Percentiles rank a stretch among this genome's conserved stretches.
These are phyloP conservation scores for Brachyhypopomus gauderio DNA, from an alignment of 2,113 vertebrate species.

Conservation along the genomic window DNA sequence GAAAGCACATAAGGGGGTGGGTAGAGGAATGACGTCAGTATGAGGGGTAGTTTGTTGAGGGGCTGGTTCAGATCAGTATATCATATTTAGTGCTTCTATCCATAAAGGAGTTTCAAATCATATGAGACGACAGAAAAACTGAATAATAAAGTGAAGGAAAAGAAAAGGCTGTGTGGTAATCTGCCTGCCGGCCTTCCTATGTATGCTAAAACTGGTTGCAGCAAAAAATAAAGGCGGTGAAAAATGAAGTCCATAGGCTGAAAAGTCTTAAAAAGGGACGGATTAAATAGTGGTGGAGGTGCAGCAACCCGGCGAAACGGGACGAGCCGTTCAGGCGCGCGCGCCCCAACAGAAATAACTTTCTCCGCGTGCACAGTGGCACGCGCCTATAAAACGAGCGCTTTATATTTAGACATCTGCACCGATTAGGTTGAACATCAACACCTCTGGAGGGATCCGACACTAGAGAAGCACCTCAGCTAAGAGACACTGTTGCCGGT, in stretches of 20 bases:
- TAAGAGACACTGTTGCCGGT: no score
- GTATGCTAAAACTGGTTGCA: no score
- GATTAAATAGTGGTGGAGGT: no score
- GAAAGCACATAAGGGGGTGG: background rate
- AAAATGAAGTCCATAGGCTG: background rate
- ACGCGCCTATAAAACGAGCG: slow-evolving; percentile 20
- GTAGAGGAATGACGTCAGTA: background rate
- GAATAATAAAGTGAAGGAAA: background rate
- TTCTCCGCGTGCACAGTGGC: background rate
- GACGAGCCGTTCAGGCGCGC: background rate
- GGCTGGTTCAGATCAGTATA: background rate
- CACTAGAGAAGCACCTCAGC: no score
- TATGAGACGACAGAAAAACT: background rate
- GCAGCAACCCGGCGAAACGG: no score
- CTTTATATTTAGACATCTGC: slow-evolving; percentile 66
- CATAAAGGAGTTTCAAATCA: background rate
- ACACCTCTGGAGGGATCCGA: background rate
- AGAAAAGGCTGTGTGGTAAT: background rate
- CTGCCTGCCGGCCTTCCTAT: no score
- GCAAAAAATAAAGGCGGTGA: no score
- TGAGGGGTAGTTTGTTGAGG: background rate
- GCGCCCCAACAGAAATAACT: slow-evolving; percentile 4
- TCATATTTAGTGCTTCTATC: background rate
- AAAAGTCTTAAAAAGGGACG: no score
- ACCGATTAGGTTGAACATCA: background rate